Conservation (phyloP, 2,888 invertebrate species). For the Idaea straminata region DNA sequence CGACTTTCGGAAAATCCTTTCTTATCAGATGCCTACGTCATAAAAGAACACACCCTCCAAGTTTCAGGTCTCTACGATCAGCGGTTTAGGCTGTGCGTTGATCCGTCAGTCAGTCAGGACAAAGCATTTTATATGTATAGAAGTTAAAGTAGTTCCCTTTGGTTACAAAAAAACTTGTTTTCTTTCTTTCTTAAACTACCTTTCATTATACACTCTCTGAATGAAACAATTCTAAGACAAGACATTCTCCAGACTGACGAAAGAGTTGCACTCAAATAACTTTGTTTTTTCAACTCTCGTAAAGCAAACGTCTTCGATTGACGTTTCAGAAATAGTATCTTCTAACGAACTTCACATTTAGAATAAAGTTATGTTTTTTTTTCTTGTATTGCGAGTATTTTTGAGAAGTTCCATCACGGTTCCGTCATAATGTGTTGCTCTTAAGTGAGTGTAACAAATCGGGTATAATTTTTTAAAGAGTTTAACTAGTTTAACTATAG, state of each 20-base stretch:
- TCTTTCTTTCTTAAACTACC: neutral
- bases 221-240: conserved; percentile 7
- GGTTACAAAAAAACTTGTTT: too few species aligned
- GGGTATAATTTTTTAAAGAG: neutral
- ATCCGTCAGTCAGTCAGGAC: too few species aligned
- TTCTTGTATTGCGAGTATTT: conserved; percentile 34
- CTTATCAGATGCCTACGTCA: too few species aligned
- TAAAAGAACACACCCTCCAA: too few species aligned
- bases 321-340: conserved; percentile 64
- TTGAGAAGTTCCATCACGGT: conserved; percentile 37
- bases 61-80: too few species aligned
- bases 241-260: conserved; percentile 16
- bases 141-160: too few species aligned
- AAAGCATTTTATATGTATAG: too few species aligned
- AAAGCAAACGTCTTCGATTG: conserved; percentile 58
- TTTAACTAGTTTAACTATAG: neutral
- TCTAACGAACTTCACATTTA: conserved; percentile 60
- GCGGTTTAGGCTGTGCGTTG: too few species aligned
- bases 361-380: conserved; percentile 41
- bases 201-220: neutral
- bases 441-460: conserved; percentile 10
- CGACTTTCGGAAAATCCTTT: too few species aligned
- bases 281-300: conserved; percentile 41
- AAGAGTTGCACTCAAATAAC: conserved; percentile 36
- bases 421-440: conserved; percentile 9